These are phyloP conservation scores for Papilio machaon DNA, from an alignment of 1,140 invertebrate species.

Conservation along the genomic window DNA sequence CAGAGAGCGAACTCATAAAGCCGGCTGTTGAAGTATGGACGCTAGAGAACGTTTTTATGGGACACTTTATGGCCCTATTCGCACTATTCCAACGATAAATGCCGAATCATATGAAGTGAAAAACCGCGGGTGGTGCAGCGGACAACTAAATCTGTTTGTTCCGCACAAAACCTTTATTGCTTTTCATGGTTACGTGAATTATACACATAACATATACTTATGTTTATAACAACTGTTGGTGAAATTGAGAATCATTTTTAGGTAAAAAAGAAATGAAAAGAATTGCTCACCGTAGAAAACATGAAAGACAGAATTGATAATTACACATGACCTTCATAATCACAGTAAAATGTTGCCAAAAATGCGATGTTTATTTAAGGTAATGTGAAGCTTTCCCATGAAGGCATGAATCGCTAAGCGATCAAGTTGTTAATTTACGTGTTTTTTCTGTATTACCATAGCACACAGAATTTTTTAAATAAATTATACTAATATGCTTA, in stretches of 20 bases:
- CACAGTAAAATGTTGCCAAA: neutral
- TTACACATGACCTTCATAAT: neutral
- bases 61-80: conserved; percentile 70
- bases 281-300: neutral
- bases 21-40: conserved; percentile 65
- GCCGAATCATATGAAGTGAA: conserved; percentile 72
- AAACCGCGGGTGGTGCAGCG: conserved; percentile 64
- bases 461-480: neutral
- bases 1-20: conserved; percentile 64
- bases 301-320: neutral
- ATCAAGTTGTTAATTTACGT: neutral
- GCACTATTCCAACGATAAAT: conserved; percentile 71
- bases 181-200: conserved; percentile 27
- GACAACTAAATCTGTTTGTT: conserved; percentile 66
- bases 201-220: neutral
- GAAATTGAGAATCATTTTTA: neutral
- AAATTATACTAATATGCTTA: neutral
- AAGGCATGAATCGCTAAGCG: neutral
- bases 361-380: neutral
- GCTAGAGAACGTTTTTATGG: conserved; percentile 71
- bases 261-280: neutral
- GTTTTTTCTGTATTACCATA: conserved; percentile 19
- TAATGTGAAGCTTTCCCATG: neutral
- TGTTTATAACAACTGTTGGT: neutral
- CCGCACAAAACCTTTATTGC: conserved; percentile 32